Evolutionary conservation across 1,140 invertebrate genomes (phyloP).

Genomic region (Aphelinus atriplicis): DNA sequence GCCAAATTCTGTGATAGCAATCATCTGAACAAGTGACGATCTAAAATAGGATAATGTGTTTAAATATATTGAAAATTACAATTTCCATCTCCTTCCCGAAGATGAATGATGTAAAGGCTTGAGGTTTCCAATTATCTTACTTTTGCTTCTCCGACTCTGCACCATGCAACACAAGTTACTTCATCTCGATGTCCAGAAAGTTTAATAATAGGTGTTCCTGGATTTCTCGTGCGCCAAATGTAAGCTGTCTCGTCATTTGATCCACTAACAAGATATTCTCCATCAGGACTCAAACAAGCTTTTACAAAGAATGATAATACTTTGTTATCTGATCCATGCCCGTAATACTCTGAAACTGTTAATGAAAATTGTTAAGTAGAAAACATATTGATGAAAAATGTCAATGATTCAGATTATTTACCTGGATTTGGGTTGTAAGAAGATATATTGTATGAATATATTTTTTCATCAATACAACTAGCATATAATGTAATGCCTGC

Average conservation of each 20-base stretch:
- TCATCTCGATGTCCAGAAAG: slow-evolving; percentile 81
- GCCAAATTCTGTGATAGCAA: slow-evolving; percentile 80
- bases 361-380: slow-evolving; percentile 29
- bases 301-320: slow-evolving; percentile 82
- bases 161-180: slow-evolving; percentile 87
- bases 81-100: background rate
- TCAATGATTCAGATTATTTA: slow-evolving; percentile 45
- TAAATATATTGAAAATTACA: background rate
- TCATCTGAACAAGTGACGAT: slow-evolving; percentile 86
- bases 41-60: slow-evolving; percentile 34
- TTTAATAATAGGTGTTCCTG: slow-evolving; percentile 73
- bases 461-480: slow-evolving; percentile 85
- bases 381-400: slow-evolving; percentile 19
- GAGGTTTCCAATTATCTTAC: slow-evolving; percentile 49
- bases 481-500: slow-evolving; percentile 78
- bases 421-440: slow-evolving; percentile 75
- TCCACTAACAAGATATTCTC: slow-evolving; percentile 82
- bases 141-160: slow-evolving; percentile 64
- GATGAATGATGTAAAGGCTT: background rate
- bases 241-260: slow-evolving; percentile 86
- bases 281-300: slow-evolving; percentile 81
- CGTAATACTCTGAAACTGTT: slow-evolving; percentile 64
- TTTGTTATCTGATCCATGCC: slow-evolving; percentile 72
- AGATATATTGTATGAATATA: slow-evolving; percentile 85
- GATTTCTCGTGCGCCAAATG: slow-evolving; percentile 79